Base-by-base conservation (phyloP, 2,888 invertebrate species). In the Drosophila borealis region DNA sequence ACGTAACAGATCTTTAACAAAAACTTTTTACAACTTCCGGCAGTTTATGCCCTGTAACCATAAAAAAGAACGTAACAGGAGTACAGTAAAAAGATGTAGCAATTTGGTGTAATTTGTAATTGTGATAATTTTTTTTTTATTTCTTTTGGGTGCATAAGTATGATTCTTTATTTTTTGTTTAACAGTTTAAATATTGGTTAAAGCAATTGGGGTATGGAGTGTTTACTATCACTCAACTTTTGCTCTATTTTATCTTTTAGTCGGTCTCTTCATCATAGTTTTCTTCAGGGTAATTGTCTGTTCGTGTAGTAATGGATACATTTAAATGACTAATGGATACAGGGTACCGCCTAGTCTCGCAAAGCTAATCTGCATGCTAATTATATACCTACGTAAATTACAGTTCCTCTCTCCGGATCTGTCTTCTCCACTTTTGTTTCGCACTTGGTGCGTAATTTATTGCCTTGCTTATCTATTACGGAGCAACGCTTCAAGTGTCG, bases 331-430 rank as follows among this genome's bases (percentile, higher is more conserved):
- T 29, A 8, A 8, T 14, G 13, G 2, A 10, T 44, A 36, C 29
- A 45, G 45, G 14, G 34, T 45, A 45, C 37, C 13, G 13, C 2
- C 25, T 13, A 25, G 36, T 37, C 25, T 13, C 1, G 36, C 25
- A 0, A 3, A 3, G 10, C 21, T 45, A 70, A 53, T 67, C 72
- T 76, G 67, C 51, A 70, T 78, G 61, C 72, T 81, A 81, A 82
- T 83, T 82, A 83, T 71, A 68, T 78, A 46, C 25, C 59, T 60
- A 57, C 49, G 62, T 80, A 83, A 29, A 78, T 82, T 84, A 80
- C 63, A 57, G 41, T 42, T 25, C 19, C 41, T 19, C 41, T n/a
- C 41, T 3, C n/a, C 17, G 9, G 3, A 6, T 13, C 46, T 19
- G 19, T 17, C 49, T 50, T 34, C 17, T 13, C 21, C 67, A 48